Evolutionary conservation across 1,140 invertebrate genomes (phyloP).

Genomic region (Atta colombica): DNA sequence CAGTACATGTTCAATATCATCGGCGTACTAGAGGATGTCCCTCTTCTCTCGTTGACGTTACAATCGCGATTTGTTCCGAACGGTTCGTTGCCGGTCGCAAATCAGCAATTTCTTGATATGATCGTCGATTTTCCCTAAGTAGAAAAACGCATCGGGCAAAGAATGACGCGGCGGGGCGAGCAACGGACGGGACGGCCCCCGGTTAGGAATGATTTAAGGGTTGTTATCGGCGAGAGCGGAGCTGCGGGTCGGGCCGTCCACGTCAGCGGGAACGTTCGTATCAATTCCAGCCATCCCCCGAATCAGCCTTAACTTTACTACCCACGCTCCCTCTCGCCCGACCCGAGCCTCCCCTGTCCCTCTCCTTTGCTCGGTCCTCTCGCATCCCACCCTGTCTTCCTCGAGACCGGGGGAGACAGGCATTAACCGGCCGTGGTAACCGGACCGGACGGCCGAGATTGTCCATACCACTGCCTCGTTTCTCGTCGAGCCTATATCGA

Average conservation of each 20-base stretch:
- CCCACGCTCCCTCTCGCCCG: neutral
- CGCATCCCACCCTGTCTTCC: constrained; percentile 16
- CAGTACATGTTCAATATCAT: neutral
- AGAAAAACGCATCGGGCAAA: constrained; percentile 59
- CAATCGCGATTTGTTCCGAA: constrained; percentile 20
- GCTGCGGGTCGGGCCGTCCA: constrained; percentile 66
- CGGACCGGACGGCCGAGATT: constrained; percentile 40
- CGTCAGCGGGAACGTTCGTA: constrained; percentile 71
- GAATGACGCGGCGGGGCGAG: constrained; percentile 35
- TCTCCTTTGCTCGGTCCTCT: neutral
- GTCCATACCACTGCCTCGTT: constrained; percentile 53
- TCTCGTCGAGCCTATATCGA: constrained; percentile 31
- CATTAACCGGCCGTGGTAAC: constrained; percentile 52
- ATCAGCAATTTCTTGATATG: constrained; percentile 53
- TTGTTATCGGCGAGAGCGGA: constrained; percentile 76
- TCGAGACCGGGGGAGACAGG: constrained; percentile 23
- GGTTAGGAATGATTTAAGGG: constrained; percentile 80
- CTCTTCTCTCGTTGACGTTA: neutral
- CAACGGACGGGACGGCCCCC: neutral
- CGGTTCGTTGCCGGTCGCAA: constrained; percentile 40
- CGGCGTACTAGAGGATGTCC: neutral
- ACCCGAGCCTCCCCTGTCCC: neutral
- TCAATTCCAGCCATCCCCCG: constrained; percentile 64
- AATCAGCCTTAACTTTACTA: constrained; percentile 43
- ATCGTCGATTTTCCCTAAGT: constrained; percentile 41